These are phyloP conservation scores for Trematocara unimaculatum DNA, from an alignment of 2,113 vertebrate species.

Conservation along the genomic window DNA sequence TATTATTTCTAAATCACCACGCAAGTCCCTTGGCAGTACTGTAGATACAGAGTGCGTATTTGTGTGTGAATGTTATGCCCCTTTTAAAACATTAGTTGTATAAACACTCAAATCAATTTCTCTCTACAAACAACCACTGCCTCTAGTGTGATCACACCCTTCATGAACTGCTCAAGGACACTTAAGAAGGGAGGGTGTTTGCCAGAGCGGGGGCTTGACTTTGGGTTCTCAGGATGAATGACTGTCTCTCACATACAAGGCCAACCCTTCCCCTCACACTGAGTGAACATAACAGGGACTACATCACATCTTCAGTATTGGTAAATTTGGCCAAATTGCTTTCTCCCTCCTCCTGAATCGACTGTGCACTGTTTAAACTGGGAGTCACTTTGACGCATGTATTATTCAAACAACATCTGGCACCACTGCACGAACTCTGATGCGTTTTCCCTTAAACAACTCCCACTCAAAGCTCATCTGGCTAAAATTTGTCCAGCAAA, in stretches of 20 bases:
- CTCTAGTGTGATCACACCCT: not conserved
- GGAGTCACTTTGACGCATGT: not conserved
- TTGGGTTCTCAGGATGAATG: slow-evolving; percentile 2
- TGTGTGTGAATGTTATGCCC: not conserved
- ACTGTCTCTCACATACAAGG: not conserved
- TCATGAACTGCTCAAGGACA: slow-evolving; percentile 4
- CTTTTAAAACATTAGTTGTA: not conserved
- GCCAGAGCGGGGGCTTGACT: not conserved
- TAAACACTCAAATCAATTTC: not conserved
- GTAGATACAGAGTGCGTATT: not conserved
- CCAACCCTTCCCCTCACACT: not conserved
- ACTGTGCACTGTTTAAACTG: not conserved
- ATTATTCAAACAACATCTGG: slow-evolving; percentile 47
- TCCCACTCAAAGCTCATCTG: not conserved
- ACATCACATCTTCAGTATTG: not conserved
- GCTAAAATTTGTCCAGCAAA: not conserved
- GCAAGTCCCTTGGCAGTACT: not conserved
- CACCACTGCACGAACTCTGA: not conserved
- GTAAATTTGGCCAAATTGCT: not conserved
- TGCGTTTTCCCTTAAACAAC: not conserved
- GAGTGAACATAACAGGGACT: not conserved
- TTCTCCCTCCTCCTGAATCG: not conserved
- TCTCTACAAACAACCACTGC: not conserved
- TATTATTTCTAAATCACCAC: not conserved
- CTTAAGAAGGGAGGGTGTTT: not conserved